A percentile compares a stretch with the other conserved stretches of the same genome.
Conservation (phyloP, 2,113 vertebrate genomes). For the Nycticorax nycticorax region DNA sequence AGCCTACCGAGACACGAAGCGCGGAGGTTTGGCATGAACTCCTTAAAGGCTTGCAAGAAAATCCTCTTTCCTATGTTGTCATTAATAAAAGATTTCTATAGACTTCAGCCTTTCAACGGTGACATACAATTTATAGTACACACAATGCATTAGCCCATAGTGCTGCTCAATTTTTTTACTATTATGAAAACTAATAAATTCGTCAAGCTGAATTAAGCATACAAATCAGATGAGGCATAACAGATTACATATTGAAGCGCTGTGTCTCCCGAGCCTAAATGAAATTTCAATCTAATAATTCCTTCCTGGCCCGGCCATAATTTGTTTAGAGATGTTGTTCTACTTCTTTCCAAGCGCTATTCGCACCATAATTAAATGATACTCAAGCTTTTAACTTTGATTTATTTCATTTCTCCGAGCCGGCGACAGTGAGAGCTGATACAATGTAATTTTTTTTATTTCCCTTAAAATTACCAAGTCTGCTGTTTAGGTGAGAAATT, state of each 20-base stretch:
- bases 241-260: slow-evolving; percentile 85
- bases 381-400: slow-evolving; percentile 88
- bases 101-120: slow-evolving; percentile 78
- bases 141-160: slow-evolving; percentile 80
- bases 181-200: slow-evolving; percentile 88
- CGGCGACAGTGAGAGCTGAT: slow-evolving; percentile 80
- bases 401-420: slow-evolving; percentile 83
- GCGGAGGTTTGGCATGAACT: slow-evolving; percentile 79
- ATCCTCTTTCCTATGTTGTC: slow-evolving; percentile 74
- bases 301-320: slow-evolving; percentile 82
- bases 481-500: slow-evolving; percentile 75
- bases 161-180: slow-evolving; percentile 78
- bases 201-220: slow-evolving; percentile 85
- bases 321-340: slow-evolving; percentile 88
- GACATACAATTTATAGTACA: slow-evolving; percentile 84
- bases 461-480: slow-evolving; percentile 76
- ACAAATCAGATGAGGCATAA: slow-evolving; percentile 85
- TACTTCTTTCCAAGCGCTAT: slow-evolving; percentile 82
- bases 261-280: slow-evolving; percentile 86
- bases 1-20: slow-evolving; percentile 76
- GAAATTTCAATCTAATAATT: slow-evolving; percentile 91
- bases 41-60: slow-evolving; percentile 76
- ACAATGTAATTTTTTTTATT: slow-evolving; percentile 78
- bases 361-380: slow-evolving; percentile 85
- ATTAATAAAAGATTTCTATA: slow-evolving; percentile 88